Conservation (phyloP, 2,113 vertebrate species). For the Megaleporinus macrocephalus region DNA sequence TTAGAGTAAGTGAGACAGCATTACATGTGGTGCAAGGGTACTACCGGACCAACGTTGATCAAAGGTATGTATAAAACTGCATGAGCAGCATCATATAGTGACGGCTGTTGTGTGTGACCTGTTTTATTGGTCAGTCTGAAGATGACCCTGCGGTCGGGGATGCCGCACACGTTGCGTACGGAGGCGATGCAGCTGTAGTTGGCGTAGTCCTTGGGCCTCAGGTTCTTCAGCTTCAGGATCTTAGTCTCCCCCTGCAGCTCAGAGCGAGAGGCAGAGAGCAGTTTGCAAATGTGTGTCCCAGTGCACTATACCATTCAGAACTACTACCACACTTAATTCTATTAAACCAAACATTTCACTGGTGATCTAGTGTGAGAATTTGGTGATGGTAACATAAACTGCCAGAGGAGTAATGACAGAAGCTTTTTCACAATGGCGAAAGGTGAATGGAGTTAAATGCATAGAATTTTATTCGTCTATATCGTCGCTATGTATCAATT, state of each 20-base stretch:
- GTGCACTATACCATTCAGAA: background rate
- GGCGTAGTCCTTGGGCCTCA: constrained; percentile 96
- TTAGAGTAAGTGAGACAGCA: background rate
- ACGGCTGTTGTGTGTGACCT: constrained; percentile 20
- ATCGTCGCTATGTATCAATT: no score
- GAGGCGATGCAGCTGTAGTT: constrained; percentile 99
- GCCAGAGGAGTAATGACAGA: no score
- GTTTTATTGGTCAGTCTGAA: constrained; percentile 86
- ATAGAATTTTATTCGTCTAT: no score
- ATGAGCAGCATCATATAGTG: background rate
- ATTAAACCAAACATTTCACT: no score
- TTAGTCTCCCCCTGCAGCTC: constrained; percentile 96
- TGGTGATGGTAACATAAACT: no score
- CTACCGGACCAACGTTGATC: background rate
- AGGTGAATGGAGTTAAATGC: no score
- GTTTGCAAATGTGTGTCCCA: constrained; percentile 75
- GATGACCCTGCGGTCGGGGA: constrained; percentile 93
- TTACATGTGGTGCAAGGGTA: background rate
- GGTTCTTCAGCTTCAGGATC: constrained; percentile 98
- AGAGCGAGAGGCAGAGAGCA: constrained; percentile 71
- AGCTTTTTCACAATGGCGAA: no score
- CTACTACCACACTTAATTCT: background rate
- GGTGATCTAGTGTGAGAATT: no score
- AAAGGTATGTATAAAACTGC: background rate
- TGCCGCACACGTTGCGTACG: constrained; percentile 93